Conservation (phyloP, 2,888 invertebrate species). For the Tinea pellionella region DNA sequence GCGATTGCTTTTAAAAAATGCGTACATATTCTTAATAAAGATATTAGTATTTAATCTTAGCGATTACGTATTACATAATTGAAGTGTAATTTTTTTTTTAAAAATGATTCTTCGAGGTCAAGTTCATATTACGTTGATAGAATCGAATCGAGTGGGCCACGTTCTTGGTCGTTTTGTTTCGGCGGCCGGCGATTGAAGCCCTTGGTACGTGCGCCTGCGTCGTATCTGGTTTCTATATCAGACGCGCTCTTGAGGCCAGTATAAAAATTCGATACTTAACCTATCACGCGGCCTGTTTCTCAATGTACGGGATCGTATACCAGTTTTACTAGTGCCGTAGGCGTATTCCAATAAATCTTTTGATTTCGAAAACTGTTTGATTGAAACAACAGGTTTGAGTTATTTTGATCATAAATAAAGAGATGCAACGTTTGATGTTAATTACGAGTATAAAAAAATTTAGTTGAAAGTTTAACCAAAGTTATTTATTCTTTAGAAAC, state of each 20-base stretch:
- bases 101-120: slow-evolving; percentile 27
- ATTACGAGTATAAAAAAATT: not conserved
- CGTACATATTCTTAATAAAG: too few relatives aligned
- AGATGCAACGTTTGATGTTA: not conserved
- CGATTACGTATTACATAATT: not conserved
- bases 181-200: slow-evolving; percentile 10
- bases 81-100: not conserved
- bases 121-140: slow-evolving; percentile 36
- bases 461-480: not conserved
- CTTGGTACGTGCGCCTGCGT: slow-evolving; percentile 7
- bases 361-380: slow-evolving; percentile 16
- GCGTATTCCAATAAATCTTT: slow-evolving; percentile 20
- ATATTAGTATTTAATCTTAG: not conserved
- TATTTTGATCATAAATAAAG: not conserved
- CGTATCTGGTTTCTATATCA: slow-evolving; percentile 48
- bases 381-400: slow-evolving; percentile 10
- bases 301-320: slow-evolving; percentile 17
- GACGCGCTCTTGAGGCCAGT: slow-evolving; percentile 31
- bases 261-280: slow-evolving; percentile 40
- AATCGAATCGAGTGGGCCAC: slow-evolving; percentile 13
- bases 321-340: slow-evolving; percentile 27
- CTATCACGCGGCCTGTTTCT: slow-evolving; percentile 23
- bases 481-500: not conserved
- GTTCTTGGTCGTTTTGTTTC: slow-evolving; percentile 48
- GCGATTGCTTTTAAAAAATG: too few relatives aligned